Conservation (phyloP, 2,113 vertebrate genomes). For the Seriola rivoliana region DNA sequence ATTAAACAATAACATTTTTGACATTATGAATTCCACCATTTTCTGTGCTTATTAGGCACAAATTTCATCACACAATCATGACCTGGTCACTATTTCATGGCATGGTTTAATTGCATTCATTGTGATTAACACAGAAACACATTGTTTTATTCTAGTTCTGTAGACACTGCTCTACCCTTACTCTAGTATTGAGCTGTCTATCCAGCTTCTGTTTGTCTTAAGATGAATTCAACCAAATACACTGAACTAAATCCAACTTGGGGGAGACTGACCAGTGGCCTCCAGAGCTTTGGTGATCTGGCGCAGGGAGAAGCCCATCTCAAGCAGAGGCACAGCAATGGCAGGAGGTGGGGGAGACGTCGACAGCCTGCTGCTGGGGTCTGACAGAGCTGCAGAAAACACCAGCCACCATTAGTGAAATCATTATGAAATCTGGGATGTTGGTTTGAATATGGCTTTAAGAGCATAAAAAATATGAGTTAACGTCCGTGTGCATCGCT, state of each 20-base stretch:
- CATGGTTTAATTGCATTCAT: too few relatives aligned
- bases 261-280: constrained; percentile 89
- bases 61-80: too few relatives aligned
- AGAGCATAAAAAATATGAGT: too few relatives aligned
- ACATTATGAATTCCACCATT: too few relatives aligned
- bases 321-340: constrained; percentile 95
- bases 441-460: not conserved
- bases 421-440: not conserved
- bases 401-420: not conserved
- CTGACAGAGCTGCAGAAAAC: constrained; percentile 89
- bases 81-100: too few relatives aligned
- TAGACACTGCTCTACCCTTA: too few relatives aligned
- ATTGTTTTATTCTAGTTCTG: too few relatives aligned
- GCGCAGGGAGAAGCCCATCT: constrained; percentile 97
- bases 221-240: not conserved
- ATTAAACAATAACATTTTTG: too few relatives aligned
- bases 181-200: not conserved
- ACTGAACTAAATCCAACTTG: not conserved
- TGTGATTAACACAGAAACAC: too few relatives aligned
- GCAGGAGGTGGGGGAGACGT: constrained; percentile 97
- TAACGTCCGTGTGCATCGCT: too few relatives aligned
- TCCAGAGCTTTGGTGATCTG: constrained; percentile 98
- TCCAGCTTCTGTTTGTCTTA: not conserved
- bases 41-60: too few relatives aligned
- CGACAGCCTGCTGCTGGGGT: constrained; percentile 96